A percentile compares a stretch with the other conserved stretches of the same genome.
Evolutionary conservation across 2,888 invertebrate species (phyloP).

Genomic region (Slavum lentiscoides): DNA sequence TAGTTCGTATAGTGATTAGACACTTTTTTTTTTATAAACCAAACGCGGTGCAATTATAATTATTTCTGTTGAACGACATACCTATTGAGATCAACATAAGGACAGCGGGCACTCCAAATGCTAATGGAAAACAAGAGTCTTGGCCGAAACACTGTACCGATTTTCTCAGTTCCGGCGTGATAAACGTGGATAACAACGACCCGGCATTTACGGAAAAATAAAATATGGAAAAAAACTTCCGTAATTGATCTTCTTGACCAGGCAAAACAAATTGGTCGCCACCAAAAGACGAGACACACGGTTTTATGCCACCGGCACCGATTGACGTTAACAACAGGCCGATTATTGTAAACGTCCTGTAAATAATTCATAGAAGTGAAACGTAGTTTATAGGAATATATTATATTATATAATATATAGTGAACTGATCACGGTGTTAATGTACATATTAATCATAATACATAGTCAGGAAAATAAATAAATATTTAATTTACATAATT

Average conservation of each 20-base stretch:
- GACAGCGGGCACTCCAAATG: slow-evolving; percentile 74
- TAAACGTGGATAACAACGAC: slow-evolving; percentile 71
- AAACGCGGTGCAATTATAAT: slow-evolving; percentile 1
- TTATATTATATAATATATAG: too few species aligned
- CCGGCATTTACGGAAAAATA: slow-evolving; percentile 72
- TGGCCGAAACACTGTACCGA: slow-evolving; percentile 68
- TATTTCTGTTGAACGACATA: slow-evolving; percentile 59
- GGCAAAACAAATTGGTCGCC: slow-evolving; percentile 76
- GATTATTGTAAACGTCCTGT: slow-evolving; percentile 59
- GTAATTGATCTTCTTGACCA: slow-evolving; percentile 68
- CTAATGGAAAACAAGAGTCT: slow-evolving; percentile 71
- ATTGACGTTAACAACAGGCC: slow-evolving; percentile 72
- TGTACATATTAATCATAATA: too few species aligned
- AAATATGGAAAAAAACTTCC: slow-evolving; percentile 75
- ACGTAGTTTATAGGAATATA: too few species aligned
- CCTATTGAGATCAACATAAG: slow-evolving; percentile 67
- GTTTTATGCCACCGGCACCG: slow-evolving; percentile 82
- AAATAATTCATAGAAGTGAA: background rate
- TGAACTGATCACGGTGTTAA: too few species aligned
- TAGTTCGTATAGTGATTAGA: background rate
- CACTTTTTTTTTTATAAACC: background rate
- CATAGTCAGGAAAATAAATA: too few species aligned
- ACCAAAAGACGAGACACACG: slow-evolving; percentile 79
- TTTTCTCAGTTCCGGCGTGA: slow-evolving; percentile 74
- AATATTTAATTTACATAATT: too few species aligned